Evolutionary conservation across 2,113 vertebrate species (phyloP).

Genomic region (Eurypyga helias): DNA sequence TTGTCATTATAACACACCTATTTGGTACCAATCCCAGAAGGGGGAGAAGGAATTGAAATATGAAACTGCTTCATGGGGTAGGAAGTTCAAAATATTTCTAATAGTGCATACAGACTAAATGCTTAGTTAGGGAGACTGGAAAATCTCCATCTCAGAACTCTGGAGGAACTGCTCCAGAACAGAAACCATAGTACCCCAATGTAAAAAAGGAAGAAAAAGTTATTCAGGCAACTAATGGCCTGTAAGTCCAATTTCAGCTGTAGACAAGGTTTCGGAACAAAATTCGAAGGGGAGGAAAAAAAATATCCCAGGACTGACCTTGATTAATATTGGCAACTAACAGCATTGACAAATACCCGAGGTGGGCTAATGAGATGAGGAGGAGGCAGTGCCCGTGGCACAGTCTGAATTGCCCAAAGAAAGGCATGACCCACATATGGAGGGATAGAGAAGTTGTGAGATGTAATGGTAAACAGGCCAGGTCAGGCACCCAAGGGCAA

Average conservation of each 20-base stretch:
- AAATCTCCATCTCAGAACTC: background rate
- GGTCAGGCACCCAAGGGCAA: background rate
- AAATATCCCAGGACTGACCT: background rate
- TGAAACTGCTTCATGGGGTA: background rate
- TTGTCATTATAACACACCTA: background rate
- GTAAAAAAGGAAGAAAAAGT: background rate
- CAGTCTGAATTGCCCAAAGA: background rate
- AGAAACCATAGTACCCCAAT: background rate
- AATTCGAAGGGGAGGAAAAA: background rate
- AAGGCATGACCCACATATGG: fast-evolving
- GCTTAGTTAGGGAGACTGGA: background rate
- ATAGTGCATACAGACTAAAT: background rate
- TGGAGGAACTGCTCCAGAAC: background rate
- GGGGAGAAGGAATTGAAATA: background rate
- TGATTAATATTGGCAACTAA: background rate
- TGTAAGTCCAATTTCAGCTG: background rate
- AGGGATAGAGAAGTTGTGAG: background rate
- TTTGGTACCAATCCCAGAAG: background rate
- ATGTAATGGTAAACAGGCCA: too few relatives aligned
- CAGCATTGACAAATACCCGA: background rate
- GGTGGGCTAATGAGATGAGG: background rate
- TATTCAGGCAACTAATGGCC: background rate
- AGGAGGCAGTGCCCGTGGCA: too few relatives aligned
- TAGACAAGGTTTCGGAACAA: background rate
- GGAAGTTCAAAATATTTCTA: background rate